A percentile compares a stretch with the other conserved stretches of the same genome.
Evolutionary conservation across 2,113 vertebrate genomes (phyloP).

Genomic region (Bufo gargarizans): DNA sequence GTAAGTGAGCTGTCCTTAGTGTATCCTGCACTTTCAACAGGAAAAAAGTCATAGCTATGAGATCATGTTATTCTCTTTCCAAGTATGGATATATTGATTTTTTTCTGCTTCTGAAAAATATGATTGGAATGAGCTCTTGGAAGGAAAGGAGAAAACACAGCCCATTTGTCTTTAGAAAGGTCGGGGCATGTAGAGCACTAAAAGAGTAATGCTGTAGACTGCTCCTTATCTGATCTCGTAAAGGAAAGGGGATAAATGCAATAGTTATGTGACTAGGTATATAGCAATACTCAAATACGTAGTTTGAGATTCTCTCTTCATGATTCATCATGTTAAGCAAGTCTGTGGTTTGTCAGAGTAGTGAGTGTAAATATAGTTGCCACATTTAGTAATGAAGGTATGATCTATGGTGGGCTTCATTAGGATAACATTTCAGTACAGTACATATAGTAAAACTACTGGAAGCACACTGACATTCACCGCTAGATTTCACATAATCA

Average conservation of each 20-base stretch:
- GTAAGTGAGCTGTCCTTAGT: slow-evolving; percentile 22
- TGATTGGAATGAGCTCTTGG: slow-evolving; percentile 42
- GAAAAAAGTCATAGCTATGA: slow-evolving; percentile 9
- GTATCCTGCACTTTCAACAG: background rate
- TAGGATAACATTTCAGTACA: background rate
- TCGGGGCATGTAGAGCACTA: background rate
- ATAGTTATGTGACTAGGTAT: slow-evolving; percentile 13
- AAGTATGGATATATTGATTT: slow-evolving; percentile 50
- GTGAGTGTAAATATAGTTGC: background rate
- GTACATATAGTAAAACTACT: background rate
- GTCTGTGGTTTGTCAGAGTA: background rate
- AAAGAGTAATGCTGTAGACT: background rate
- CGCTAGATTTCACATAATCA: background rate
- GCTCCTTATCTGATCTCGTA: background rate
- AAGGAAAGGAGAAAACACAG: slow-evolving; percentile 34
- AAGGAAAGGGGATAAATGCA: slow-evolving; percentile 11
- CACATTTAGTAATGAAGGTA: background rate
- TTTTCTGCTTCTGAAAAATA: slow-evolving; percentile 47
- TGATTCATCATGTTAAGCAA: background rate
- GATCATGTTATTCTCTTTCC: slow-evolving; percentile 36
- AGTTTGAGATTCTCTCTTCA: background rate
- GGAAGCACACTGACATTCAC: background rate
- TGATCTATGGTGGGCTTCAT: background rate
- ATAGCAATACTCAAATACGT: background rate
- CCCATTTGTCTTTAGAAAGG: slow-evolving; percentile 27